phyloP scores from a whole-genome alignment of 2,797 vertebrate species.

The Eulemur albifrons region DNA sequence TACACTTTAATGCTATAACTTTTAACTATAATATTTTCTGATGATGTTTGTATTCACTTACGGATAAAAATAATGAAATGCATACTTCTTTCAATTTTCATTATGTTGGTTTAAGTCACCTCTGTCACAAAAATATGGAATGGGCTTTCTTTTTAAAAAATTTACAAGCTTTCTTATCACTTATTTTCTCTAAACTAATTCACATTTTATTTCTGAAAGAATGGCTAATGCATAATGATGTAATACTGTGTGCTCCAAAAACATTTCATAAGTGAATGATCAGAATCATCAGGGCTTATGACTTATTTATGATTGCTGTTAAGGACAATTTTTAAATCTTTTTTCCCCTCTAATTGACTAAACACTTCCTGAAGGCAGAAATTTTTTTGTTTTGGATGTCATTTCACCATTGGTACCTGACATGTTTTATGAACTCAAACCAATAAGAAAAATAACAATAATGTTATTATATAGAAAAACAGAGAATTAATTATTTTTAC shows the following conservation, averaged over 20 bases:
- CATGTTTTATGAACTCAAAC: background rate
- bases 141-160: background rate
- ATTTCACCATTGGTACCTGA: background rate
- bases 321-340: background rate
- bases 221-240: background rate
- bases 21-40: background rate
- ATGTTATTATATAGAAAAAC: background rate
- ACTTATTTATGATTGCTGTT: background rate
- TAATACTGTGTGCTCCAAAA: background rate
- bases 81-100: background rate
- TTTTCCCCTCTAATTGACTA: background rate
- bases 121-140: background rate
- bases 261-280: background rate
- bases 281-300: background rate
- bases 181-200: background rate
- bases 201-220: background rate
- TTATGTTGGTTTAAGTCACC: background rate
- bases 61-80: background rate
- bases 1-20: background rate
- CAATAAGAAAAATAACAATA: background rate
- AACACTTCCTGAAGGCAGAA: background rate
- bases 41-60: background rate
- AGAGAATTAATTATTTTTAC: background rate
- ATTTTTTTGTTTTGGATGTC: background rate
- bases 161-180: background rate